phyloP scores from a whole-genome alignment of 2,113 vertebrate genomes.

The Serilophus lunatus region DNA sequence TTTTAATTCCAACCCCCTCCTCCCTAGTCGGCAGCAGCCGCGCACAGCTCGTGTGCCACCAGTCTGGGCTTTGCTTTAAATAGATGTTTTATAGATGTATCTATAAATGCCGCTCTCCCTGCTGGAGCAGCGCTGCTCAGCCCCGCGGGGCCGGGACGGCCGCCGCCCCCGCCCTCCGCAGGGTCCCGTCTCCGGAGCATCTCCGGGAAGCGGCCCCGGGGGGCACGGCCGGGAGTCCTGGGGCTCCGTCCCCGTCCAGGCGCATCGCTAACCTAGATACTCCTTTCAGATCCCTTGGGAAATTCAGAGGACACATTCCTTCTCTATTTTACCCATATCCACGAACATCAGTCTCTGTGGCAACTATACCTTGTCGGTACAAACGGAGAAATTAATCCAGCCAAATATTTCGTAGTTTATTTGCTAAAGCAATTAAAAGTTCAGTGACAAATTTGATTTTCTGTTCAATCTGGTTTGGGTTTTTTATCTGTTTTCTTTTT shows the following conservation, averaged over 20 bases:
- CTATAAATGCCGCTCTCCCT: not conserved
- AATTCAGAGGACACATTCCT: not conserved
- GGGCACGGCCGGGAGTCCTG: not conserved
- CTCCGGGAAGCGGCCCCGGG: not conserved
- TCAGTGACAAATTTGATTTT: not conserved
- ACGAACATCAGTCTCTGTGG: not conserved
- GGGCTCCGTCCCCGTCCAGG: not conserved
- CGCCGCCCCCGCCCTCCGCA: not conserved
- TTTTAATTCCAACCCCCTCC: not conserved
- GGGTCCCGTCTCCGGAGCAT: not conserved
- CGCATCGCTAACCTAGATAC: rapidly evolving
- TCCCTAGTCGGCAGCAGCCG: not conserved
- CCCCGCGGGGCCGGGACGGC: not conserved
- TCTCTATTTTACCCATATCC: not conserved
- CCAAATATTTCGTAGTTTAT: not conserved
- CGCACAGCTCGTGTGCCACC: not conserved
- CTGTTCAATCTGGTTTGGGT: rapidly evolving
- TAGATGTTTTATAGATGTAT: not conserved
- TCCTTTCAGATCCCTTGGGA: not conserved
- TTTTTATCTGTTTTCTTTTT: not conserved
- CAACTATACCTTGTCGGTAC: not conserved
- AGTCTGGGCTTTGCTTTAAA: not conserved
- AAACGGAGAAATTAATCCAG: not conserved
- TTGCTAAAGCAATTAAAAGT: not conserved
- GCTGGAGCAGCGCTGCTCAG: not conserved